Base-by-base conservation (phyloP, 2,888 invertebrate species). In the Orthonevra nobilis region DNA sequence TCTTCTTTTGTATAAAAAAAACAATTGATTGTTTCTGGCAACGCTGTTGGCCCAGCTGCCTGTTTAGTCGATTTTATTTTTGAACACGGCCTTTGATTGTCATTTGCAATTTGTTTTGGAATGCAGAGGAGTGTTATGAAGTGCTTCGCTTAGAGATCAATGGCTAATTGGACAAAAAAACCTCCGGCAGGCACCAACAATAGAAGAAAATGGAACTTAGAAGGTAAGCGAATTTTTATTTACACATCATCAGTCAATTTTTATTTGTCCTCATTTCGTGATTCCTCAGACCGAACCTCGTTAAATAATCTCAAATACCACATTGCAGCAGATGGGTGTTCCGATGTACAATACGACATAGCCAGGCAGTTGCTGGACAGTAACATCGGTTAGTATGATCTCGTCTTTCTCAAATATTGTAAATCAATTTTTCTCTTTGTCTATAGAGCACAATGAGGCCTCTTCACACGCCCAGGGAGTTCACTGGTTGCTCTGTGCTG, bases 401-500 rank as follows among this genome's bases (percentile, higher is more conserved):
- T 3, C 6, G 6, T 23, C 0, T 6, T 15, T 28, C 9, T n/a
- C 23, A 56, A 50, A 54, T 34, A 7, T 15, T 4, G 0, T 28
- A 6, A 19, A n/a, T 0, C 6, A 42, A 3, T 9, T 15, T 26
- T 2, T 1, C 5, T n/a, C 19, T 9, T 40, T 5, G 2, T 5
- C 3, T 36, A 3, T 36, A 88, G 88, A 87, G 40, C 83, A 85
- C 42, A 85, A 85, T 70, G 82, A 85, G 56, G 81, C 84, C 14
- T 81, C 85, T 9, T 83, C 86, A 3, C 94, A 94, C 77, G 92
- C 93, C 82, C 91, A 95, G 82, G 97, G 96, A 0, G 92, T 97
- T 50, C 94, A 95, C 84, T 97, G 97, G 97, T 89, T 97, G 46
- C 93, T 96, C n/a, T 94, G 95, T 89, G 97, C 97, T 1, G 96